These are phyloP conservation scores for Mesocentrotus franciscanus DNA, from an alignment of 53 echinoderm and acorn worm species.

Conservation along the genomic window DNA sequence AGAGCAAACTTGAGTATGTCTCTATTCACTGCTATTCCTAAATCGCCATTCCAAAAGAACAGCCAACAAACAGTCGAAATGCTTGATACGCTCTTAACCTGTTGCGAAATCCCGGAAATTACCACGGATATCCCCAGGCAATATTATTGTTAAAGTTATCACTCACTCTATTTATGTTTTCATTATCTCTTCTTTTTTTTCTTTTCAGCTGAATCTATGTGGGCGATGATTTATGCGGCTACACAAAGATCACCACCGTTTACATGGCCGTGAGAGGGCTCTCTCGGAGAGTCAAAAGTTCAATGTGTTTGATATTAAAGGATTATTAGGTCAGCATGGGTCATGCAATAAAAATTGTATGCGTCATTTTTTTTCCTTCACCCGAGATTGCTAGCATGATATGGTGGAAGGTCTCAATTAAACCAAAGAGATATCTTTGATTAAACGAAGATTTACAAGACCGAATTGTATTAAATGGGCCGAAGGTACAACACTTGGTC, in stretches of 20 bases:
- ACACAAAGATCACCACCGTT: neutral
- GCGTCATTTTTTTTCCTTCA: no score
- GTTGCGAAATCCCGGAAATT: conserved; percentile 18
- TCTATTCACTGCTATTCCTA: no score
- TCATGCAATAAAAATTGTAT: neutral
- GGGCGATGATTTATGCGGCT: neutral
- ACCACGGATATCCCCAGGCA: neutral
- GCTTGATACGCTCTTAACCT: neutral
- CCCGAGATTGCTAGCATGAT: no score
- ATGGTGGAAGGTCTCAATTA: no score
- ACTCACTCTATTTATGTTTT: neutral
- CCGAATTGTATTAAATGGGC: no score
- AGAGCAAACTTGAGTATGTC: no score
- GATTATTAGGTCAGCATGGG: neutral
- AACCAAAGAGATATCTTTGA: no score
- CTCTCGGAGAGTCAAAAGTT: neutral
- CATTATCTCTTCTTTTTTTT: neutral
- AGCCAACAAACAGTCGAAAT: neutral
- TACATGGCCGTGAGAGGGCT: neutral
- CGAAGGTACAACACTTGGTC: no score
- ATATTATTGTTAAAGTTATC: neutral
- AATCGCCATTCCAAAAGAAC: no score
- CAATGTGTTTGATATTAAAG: neutral
- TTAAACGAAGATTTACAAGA: no score
- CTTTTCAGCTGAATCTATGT: neutral